Base-by-base conservation (phyloP, 2,113 vertebrate species). In the Tretioscincus oriximinensis region DNA sequence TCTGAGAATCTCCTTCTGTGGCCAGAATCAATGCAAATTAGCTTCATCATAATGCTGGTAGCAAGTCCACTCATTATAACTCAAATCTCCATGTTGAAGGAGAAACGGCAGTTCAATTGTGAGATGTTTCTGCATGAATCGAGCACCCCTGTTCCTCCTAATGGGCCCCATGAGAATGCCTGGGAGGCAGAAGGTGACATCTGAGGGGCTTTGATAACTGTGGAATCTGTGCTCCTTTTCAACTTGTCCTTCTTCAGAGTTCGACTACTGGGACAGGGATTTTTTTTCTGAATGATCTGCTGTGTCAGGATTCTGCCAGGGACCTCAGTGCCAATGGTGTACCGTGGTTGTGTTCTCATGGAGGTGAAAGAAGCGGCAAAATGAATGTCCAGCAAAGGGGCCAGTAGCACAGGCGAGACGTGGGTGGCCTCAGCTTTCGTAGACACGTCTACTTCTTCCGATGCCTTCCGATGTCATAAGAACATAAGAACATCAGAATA, bases 31-130 rank as follows among this genome's bases (percentile, higher is more conserved):
- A 21, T 60, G 29, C 54, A 61, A 45, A 47, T 47, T 76, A 35
- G 9, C 60, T 76, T 64, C 64, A 76, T 21, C 61, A 63, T 76
- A 76, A 63, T 64, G 73, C 58, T 76, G 74, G 26, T 16, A 47
- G 64, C 60, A 24, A 4, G 29, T 11, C 31, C 20, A 61, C 29
- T 61, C 11, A 75, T 29, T 26, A 20, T 61, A 76, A 31, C 47
- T n/a, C 28, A 47, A 76, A 76, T 45, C 45, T 45, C 35, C 47
- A 31, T 58, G 64, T 41, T 20, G 74, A 76, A 64, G 16, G 31
- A 26, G 60, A 28, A 76, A 74, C 60, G 72, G 72, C 35, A 58
- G 63, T 45, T 76, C 2, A 63, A 76, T 64, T 64, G 31, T n/a
- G 10, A n/a, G 61, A 75, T 75, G 54, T 28, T 31, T 60, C n/a